Conservation (phyloP, 2,888 invertebrate genomes). For the Neoaliturus tenellus region DNA sequence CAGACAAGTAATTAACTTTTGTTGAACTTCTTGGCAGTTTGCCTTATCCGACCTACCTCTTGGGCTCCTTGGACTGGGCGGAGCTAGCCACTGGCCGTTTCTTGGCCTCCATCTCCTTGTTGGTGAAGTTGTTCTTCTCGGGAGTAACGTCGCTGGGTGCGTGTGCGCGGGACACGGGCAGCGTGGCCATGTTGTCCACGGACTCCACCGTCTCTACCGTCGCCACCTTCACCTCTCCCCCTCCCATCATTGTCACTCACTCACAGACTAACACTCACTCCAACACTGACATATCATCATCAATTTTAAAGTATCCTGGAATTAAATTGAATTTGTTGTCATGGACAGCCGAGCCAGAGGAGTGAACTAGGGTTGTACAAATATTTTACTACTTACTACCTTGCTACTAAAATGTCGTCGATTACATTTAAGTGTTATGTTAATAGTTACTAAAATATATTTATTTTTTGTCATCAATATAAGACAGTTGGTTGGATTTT, state of each 20-base stretch:
- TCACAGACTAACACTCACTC: not conserved
- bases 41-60: conserved; percentile 73
- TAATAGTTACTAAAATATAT: too few species aligned
- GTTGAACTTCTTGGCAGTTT: not conserved
- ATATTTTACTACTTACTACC: too few species aligned
- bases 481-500: too few species aligned
- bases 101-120: conserved; percentile 67
- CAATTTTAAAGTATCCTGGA: not conserved
- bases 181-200: conserved; percentile 90
- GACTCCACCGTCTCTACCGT: conserved; percentile 86
- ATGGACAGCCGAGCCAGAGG: not conserved
- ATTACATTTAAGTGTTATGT: too few species aligned
- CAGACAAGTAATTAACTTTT: too few species aligned
- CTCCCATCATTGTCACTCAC: conserved; percentile 62
- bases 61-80: conserved; percentile 76
- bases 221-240: conserved; percentile 86
- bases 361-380: too few species aligned
- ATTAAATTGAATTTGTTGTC: not conserved
- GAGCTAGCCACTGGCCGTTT: conserved; percentile 74
- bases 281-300: not conserved
- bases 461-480: too few species aligned
- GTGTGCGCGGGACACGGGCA: conserved; percentile 87
- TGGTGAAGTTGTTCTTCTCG: conserved; percentile 88
- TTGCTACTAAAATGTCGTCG: too few species aligned
- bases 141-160: conserved; percentile 75